Evolutionary conservation across 2,797 vertebrate species (phyloP).

Genomic region (Pantherophis alleghaniensis): DNA sequence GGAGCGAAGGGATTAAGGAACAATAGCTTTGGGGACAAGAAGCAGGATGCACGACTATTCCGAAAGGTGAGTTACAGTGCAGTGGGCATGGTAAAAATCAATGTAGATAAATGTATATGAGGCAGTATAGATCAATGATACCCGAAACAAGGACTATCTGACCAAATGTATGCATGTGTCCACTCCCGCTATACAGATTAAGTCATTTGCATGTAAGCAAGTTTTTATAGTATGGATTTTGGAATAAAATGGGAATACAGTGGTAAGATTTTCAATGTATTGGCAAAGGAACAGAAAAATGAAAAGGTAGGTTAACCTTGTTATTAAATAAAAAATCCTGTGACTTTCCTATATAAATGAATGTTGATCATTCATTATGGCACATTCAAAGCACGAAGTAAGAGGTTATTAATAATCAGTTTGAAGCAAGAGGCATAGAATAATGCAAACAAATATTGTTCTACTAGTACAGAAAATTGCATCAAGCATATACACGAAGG

Average conservation of each 20-base stretch:
- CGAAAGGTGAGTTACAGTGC: neutral
- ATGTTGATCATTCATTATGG: rapidly evolving
- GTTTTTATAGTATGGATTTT: neutral
- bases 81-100: neutral
- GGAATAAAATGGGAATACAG: neutral
- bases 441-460: neutral
- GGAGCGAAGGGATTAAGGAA: neutral
- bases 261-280: neutral
- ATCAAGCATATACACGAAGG: neutral
- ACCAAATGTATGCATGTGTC: neutral
- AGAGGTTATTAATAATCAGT: neutral
- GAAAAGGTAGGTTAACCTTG: neutral
- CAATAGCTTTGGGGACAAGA: neutral
- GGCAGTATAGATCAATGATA: neutral
- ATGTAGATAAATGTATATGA: neutral
- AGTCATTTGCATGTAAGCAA: neutral
- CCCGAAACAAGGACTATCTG: neutral
- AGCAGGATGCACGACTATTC: neutral
- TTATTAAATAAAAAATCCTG: neutral
- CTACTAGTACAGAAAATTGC: neutral
- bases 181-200: neutral
- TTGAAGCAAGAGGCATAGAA: neutral
- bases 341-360: neutral
- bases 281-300: neutral
- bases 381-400: neutral